phyloP scores from a whole-genome alignment of 2,797 vertebrate species.

The Novumbra hubbsi region DNA sequence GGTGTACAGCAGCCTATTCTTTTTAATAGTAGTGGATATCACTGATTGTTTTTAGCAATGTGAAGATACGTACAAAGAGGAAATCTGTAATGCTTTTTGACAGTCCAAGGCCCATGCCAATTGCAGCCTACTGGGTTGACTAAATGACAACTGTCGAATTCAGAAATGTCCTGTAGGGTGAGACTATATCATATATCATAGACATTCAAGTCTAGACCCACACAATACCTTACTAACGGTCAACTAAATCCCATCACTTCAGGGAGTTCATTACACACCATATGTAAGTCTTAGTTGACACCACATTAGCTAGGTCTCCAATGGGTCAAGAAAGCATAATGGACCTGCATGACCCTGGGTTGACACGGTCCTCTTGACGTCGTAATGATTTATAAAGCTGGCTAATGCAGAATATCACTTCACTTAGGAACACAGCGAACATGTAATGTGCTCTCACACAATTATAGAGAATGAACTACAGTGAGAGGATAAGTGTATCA shows the following conservation, averaged over 20 bases:
- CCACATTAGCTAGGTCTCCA: neutral
- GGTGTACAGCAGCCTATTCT: neutral
- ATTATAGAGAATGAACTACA: neutral
- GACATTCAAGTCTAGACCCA: neutral
- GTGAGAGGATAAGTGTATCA: neutral
- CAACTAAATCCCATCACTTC: neutral
- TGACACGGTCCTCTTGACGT: neutral
- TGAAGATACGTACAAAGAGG: neutral
- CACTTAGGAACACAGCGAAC: neutral
- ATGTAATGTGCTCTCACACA: neutral
- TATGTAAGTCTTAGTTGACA: neutral
- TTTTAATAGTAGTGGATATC: neutral
- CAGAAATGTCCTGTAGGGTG: neutral
- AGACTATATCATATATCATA: neutral
- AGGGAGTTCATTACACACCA: neutral
- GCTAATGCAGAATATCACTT: constrained; percentile 1
- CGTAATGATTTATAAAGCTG: neutral
- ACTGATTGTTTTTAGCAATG: neutral
- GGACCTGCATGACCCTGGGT: neutral
- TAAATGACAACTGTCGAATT: neutral
- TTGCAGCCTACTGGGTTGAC: neutral
- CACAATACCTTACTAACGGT: neutral
- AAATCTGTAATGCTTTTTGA: neutral
- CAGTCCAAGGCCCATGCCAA: neutral
- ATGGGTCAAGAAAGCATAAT: neutral